phyloP scores from a whole-genome alignment of 2,888 invertebrate genomes.

The Epirrita christyi region DNA sequence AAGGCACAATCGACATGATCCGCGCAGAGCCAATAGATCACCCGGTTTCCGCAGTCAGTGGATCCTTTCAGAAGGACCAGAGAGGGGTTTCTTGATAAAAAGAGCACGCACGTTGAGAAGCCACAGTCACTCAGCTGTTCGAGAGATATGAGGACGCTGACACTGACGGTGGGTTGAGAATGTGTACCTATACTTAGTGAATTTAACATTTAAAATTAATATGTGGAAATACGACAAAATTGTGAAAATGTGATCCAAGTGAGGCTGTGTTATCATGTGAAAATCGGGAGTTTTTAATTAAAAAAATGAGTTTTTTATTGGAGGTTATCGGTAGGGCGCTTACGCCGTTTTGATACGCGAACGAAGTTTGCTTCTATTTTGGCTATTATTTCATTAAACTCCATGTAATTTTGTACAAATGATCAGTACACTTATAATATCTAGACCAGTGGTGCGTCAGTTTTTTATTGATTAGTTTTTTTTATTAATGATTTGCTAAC shows the following conservation, averaged over 20 bases:
- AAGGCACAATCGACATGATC: constrained; percentile 15
- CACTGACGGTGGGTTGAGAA: constrained; percentile 69
- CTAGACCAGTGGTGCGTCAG: too few relatives aligned
- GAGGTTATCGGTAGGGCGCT: too few relatives aligned
- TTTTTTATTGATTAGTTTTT: too few relatives aligned
- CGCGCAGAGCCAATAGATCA: constrained; percentile 10
- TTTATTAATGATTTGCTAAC: too few relatives aligned
- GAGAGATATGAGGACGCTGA: constrained; percentile 73
- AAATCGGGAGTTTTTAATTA: not conserved
- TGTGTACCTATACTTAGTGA: too few relatives aligned
- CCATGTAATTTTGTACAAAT: too few relatives aligned
- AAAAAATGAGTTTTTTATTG: not conserved
- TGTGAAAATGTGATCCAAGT: constrained; percentile 18
- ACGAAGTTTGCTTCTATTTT: too few relatives aligned
- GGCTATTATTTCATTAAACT: too few relatives aligned
- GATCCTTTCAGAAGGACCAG: constrained; percentile 36
- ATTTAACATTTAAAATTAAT: too few relatives aligned
- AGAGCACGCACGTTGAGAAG: constrained; percentile 46
- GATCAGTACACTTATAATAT: too few relatives aligned
- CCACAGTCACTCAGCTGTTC: constrained; percentile 67
- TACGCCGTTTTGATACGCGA: too few relatives aligned
- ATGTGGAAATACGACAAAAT: constrained; percentile 37
- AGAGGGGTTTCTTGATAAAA: constrained; percentile 73
- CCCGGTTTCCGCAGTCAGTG: constrained; percentile 4
- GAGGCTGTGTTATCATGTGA: not conserved